These are phyloP conservation scores for Myoxocephalus aenaeus DNA, from an alignment of 2,797 vertebrate genomes.

Conservation along the genomic window DNA sequence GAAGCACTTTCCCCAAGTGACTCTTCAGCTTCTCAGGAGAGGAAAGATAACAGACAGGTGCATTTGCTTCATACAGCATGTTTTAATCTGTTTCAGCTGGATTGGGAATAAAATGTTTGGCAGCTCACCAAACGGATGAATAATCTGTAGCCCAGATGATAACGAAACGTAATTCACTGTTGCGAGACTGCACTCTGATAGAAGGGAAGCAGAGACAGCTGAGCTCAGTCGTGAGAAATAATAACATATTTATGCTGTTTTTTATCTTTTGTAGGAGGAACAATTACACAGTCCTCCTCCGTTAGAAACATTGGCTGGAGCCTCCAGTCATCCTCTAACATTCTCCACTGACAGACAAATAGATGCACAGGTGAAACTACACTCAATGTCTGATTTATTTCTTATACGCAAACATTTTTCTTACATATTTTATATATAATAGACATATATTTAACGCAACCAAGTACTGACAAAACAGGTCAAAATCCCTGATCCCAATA, in stretches of 20 bases:
- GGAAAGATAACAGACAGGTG: slow-evolving; percentile 58
- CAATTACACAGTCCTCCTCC: slow-evolving; percentile 20
- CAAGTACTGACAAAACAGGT: neutral
- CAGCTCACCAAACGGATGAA: slow-evolving; percentile 51
- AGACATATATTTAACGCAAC: neutral
- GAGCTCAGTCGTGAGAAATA: slow-evolving; percentile 30
- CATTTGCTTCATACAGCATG: slow-evolving; percentile 10
- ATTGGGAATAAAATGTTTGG: neutral
- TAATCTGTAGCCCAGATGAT: slow-evolving; percentile 11
- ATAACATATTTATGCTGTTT: slow-evolving; percentile 17
- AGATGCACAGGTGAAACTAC: slow-evolving; percentile 45
- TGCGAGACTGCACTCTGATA: slow-evolving; percentile 17
- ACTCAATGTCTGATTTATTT: slow-evolving; percentile 1
- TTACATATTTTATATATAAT: neutral
- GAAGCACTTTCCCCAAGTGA: slow-evolving; percentile 65
- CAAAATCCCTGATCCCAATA: neutral
- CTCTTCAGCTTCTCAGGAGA: slow-evolving; percentile 29
- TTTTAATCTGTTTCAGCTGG: slow-evolving; percentile 34
- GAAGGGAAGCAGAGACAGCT: slow-evolving; percentile 25
- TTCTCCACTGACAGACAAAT: slow-evolving; percentile 27
- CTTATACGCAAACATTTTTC: neutral
- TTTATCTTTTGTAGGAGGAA: slow-evolving; percentile 48
- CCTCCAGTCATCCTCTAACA: slow-evolving; percentile 23
- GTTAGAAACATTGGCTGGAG: slow-evolving; percentile 14
- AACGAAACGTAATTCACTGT: slow-evolving; percentile 29